phyloP scores from a whole-genome alignment of 1,140 invertebrate species.

The Phenacoccus solenopsis region DNA sequence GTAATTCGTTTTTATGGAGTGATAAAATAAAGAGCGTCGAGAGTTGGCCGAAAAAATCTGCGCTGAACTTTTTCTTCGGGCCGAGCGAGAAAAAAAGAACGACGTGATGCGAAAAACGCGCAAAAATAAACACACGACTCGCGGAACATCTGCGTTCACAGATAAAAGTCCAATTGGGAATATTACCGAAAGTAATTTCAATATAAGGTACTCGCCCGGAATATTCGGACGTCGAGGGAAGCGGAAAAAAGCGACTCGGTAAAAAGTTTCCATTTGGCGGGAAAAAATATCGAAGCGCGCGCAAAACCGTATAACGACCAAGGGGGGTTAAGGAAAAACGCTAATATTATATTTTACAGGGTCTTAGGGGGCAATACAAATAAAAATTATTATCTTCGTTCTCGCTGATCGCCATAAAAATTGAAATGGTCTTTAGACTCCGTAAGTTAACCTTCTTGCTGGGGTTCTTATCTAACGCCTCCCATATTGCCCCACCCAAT shows the following conservation, averaged over 20 bases:
- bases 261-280: not conserved
- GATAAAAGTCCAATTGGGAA: not conserved
- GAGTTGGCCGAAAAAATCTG: not conserved
- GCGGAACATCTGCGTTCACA: not conserved
- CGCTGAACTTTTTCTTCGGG: not conserved
- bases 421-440: slow-evolving; percentile 14
- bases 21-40: not conserved
- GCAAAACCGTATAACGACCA: too few relatives aligned
- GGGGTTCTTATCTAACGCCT: slow-evolving; percentile 14
- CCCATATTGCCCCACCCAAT: slow-evolving; percentile 16
- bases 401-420: slow-evolving; percentile 15
- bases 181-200: not conserved
- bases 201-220: not conserved
- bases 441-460: slow-evolving; percentile 14
- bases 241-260: not conserved
- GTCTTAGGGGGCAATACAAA: slow-evolving; percentile 13
- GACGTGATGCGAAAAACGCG: too few relatives aligned
- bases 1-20: not conserved
- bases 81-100: not conserved
- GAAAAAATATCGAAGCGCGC: not conserved
- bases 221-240: not conserved
- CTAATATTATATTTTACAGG: slow-evolving; percentile 11
- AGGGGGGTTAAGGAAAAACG: not conserved
- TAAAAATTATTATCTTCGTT: slow-evolving; percentile 12
- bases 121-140: too few relatives aligned